phyloP scores from a whole-genome alignment of 2,113 vertebrate genomes.

The Pluvialis apricaria region DNA sequence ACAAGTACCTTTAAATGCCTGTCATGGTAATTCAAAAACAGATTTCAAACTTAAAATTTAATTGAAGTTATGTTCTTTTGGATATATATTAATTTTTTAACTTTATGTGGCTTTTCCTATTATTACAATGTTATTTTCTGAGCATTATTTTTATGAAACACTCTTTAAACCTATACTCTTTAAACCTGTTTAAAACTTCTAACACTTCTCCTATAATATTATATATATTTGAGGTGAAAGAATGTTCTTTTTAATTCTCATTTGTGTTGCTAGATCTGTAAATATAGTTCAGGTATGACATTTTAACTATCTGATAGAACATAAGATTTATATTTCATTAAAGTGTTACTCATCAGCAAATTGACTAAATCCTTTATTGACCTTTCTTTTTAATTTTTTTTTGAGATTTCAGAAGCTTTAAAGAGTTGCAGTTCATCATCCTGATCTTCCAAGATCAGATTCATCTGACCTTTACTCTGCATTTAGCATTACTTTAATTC shows the following conservation, averaged over 20 bases:
- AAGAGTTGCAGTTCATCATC: background rate
- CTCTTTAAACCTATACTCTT: background rate
- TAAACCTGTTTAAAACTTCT: background rate
- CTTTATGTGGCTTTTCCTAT: background rate
- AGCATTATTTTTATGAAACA: background rate
- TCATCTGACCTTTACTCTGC: background rate
- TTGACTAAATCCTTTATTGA: background rate
- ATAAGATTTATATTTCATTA: background rate
- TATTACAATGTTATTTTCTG: background rate
- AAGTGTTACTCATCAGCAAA: background rate
- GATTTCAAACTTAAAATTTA: background rate
- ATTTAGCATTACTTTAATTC: background rate
- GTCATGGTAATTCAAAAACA: background rate
- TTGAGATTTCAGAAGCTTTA: background rate
- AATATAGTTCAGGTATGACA: background rate
- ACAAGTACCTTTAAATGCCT: background rate
- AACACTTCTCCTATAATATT: background rate
- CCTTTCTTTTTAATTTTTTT: background rate
- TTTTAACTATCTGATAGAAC: background rate
- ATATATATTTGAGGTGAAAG: background rate
- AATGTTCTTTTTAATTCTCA: background rate
- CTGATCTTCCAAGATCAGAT: background rate
- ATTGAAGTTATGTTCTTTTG: background rate
- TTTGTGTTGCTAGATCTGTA: background rate
- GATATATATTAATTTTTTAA: background rate